Evolutionary conservation across 1,140 invertebrate species (phyloP).

Genomic region (Micrasema minimum): DNA sequence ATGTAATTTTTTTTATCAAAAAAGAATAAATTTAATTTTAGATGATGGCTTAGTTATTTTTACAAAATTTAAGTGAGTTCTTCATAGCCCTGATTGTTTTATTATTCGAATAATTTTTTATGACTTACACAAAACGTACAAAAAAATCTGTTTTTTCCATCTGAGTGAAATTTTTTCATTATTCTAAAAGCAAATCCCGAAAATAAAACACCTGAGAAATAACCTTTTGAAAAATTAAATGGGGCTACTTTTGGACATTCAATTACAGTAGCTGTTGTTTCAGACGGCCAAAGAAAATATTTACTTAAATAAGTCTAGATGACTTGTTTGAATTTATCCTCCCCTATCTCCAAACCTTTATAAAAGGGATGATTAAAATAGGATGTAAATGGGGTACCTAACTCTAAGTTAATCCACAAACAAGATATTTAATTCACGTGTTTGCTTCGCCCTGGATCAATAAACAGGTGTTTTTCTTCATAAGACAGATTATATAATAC

Average conservation of each 20-base stretch:
- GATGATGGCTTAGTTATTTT: too few relatives aligned
- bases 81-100: too few relatives aligned
- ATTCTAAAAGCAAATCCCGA: too few relatives aligned
- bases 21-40: too few relatives aligned
- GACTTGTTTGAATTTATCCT: not conserved
- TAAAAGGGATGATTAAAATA: not conserved
- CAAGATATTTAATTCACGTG: constrained; percentile 17
- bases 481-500: too few relatives aligned
- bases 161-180: too few relatives aligned
- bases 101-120: too few relatives aligned
- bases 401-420: constrained; percentile 20
- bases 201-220: constrained; percentile 5
- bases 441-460: constrained; percentile 1
- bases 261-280: constrained; percentile 5
- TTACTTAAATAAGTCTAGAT: constrained; percentile 14
- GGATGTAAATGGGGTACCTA: constrained; percentile 13
- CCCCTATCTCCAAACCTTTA: not conserved
- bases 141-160: too few relatives aligned
- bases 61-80: too few relatives aligned
- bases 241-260: constrained; percentile 1
- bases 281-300: constrained; percentile 16
- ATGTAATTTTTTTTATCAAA: too few relatives aligned
- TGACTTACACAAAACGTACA: too few relatives aligned
- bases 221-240: constrained; percentile 5
- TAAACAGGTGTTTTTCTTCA: constrained; percentile 2